These are phyloP conservation scores for Thereva nobilitata DNA, from an alignment of 2,888 invertebrate species.

Conservation along the genomic window DNA sequence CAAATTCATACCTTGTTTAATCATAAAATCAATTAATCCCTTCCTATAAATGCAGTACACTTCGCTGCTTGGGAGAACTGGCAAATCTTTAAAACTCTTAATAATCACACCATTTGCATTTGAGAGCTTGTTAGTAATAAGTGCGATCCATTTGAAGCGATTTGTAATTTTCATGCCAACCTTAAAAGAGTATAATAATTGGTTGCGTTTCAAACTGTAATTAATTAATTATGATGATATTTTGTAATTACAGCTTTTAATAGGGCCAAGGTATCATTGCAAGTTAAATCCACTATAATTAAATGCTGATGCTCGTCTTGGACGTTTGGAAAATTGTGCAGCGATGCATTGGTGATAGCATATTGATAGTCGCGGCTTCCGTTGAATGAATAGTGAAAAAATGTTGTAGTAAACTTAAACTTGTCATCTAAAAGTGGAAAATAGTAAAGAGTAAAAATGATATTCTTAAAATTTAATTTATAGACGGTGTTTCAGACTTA, in stretches of 20 bases:
- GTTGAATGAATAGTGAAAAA: constrained; percentile 10
- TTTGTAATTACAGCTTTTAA: constrained; percentile 36
- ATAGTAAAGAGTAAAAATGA: background rate
- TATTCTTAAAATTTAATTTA: background rate
- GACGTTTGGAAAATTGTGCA: constrained; percentile 43
- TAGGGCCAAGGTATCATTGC: constrained; percentile 35
- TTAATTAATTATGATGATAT: background rate
- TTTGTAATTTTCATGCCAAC: constrained; percentile 39
- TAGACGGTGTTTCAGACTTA: background rate
- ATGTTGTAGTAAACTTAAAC: constrained; percentile 25
- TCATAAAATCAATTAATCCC: background rate
- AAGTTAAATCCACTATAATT: constrained; percentile 46
- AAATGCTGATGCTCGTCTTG: constrained; percentile 44
- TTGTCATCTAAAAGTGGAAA: constrained; percentile 22
- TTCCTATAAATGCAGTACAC: constrained; percentile 43
- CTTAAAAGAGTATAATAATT: constrained; percentile 34
- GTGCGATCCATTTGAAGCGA: constrained; percentile 42
- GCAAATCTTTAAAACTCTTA: constrained; percentile 38
- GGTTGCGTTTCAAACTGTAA: background rate
- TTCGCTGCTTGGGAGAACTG: constrained; percentile 44
- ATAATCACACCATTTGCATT: constrained; percentile 33
- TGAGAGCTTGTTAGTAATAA: constrained; percentile 26
- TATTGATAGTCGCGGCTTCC: constrained; percentile 39
- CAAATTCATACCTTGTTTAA: constrained; percentile 37
- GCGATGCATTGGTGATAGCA: constrained; percentile 37